Conservation (phyloP, 2,797 vertebrate genomes). For the Poeciliopsis gracilis region DNA sequence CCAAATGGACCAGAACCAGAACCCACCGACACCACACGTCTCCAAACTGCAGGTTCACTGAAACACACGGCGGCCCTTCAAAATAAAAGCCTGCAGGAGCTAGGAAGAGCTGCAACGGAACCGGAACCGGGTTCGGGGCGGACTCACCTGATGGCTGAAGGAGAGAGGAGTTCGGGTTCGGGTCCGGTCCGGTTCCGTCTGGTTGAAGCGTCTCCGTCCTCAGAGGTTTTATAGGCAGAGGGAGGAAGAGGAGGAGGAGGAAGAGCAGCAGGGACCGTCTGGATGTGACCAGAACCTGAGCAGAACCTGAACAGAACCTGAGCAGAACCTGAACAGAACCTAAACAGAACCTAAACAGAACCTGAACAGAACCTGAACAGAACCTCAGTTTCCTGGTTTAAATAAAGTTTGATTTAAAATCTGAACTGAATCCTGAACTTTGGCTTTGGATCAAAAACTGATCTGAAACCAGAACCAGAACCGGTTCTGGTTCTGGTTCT, state of each 20-base stretch:
- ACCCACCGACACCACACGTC: background rate
- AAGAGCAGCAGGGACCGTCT: slow-evolving; percentile 46
- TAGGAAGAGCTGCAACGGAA: too few species aligned
- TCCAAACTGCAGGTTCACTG: too few species aligned
- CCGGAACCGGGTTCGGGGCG: background rate
- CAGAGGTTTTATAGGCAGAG: slow-evolving; percentile 52
- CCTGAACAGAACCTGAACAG: too few species aligned
- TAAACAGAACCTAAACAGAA: too few species aligned
- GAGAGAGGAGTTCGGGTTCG: background rate
- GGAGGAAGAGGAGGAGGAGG: slow-evolving; percentile 2
- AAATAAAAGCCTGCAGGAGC: slow-evolving; percentile 5
- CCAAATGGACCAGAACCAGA: background rate
- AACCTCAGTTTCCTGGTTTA: too few species aligned
- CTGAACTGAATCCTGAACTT: too few species aligned
- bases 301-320: too few species aligned
- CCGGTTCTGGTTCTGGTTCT: too few species aligned
- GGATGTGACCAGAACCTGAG: slow-evolving; percentile 7
- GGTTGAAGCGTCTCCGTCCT: slow-evolving; percentile 27
- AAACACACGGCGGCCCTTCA: slow-evolving; percentile 5
- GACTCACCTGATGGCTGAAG: slow-evolving; percentile 46
- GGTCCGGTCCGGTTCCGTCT: slow-evolving; percentile 25
- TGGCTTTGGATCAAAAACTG: too few species aligned
- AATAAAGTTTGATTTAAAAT: too few species aligned
- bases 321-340: background rate
- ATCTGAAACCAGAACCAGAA: too few species aligned